Base-by-base conservation (phyloP, 2,797 vertebrate species). In the Allochrocebus solatus region DNA sequence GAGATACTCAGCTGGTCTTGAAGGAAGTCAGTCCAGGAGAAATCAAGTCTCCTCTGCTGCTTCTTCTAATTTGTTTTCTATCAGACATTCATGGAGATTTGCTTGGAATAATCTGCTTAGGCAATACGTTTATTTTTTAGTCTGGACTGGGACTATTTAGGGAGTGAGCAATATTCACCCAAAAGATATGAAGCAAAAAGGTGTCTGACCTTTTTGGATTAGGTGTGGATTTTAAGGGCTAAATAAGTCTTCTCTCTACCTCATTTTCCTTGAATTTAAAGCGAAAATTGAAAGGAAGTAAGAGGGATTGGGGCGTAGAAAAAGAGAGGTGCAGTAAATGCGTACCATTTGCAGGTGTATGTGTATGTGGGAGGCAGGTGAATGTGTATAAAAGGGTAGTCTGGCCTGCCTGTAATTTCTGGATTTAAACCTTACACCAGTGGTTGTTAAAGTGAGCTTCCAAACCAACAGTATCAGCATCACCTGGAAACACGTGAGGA, bases 231-330 rank as follows among this genome's bases (percentile, higher is more conserved):
- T 94, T 78, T 48, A 36, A 48, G 22, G 26, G 28, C n/a, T 67
- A 22, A 22, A 2, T 5, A 8, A 82, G 41, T 26, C n/a, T 16
- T 30, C 33, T 36, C 13, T 26, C 46, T 24, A 28, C 72, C 8
- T 70, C n/a, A n/a, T 48, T 80, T 82, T 22, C 59, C 4, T 36
- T 33, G 22, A 88, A 72, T 72, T 80, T n/a, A 84, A 85, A 89
- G 57, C 22, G 28, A 16, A 3, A 43, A 24, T 8, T 24, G 46
- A 43, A 79, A 83, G 64, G 14, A 85, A 72, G 4, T 13, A 48
- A 81, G 55, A 76, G 26, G 5, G 10, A 6, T 30, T 11, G 36
- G 8, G 19, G 30, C 41, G 17, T 3, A 39, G 67, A 39, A 9
- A 70, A 78, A 30, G n/a, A 19, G 48, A 72, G 12, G 28, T 10